These are phyloP conservation scores for Antheraea pernyi DNA, from an alignment of 1,140 invertebrate species.

Conservation along the genomic window DNA sequence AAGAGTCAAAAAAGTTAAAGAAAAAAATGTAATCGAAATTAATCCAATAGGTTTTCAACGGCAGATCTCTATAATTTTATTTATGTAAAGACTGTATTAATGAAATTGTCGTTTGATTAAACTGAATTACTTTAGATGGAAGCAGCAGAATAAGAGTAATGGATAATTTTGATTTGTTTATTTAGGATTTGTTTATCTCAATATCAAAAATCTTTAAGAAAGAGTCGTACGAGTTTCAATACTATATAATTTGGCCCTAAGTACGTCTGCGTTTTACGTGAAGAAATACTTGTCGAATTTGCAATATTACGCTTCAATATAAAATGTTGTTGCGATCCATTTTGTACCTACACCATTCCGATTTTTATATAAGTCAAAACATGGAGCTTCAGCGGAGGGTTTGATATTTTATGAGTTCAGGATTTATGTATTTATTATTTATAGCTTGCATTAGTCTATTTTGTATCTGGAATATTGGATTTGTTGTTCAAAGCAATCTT, in stretches of 20 bases:
- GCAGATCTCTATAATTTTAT: too few relatives aligned
- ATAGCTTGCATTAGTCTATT: neutral
- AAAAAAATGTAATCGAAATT: too few relatives aligned
- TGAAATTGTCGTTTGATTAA: too few relatives aligned
- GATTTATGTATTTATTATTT: neutral
- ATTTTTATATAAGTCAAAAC: neutral
- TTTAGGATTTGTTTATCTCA: too few relatives aligned
- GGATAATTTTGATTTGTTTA: too few relatives aligned
- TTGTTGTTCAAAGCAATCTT: neutral
- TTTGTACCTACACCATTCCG: neutral
- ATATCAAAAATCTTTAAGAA: too few relatives aligned
- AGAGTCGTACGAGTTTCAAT: neutral
- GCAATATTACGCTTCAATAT: neutral
- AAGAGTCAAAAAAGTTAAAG: too few relatives aligned
- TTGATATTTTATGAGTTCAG: neutral
- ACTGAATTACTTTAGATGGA: too few relatives aligned
- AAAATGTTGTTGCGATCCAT: neutral
- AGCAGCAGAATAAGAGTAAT: too few relatives aligned
- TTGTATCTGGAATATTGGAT: neutral
- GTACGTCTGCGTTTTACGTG: neutral
- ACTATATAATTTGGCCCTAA: neutral
- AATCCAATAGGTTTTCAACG: too few relatives aligned
- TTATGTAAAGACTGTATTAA: too few relatives aligned
- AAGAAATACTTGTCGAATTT: neutral
- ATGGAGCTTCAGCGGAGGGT: neutral